Evolutionary conservation across 2,888 invertebrate species (phyloP), one percentile per base, ranked within the genome.

Genomic region (Polymixis flavicincta): DNA sequence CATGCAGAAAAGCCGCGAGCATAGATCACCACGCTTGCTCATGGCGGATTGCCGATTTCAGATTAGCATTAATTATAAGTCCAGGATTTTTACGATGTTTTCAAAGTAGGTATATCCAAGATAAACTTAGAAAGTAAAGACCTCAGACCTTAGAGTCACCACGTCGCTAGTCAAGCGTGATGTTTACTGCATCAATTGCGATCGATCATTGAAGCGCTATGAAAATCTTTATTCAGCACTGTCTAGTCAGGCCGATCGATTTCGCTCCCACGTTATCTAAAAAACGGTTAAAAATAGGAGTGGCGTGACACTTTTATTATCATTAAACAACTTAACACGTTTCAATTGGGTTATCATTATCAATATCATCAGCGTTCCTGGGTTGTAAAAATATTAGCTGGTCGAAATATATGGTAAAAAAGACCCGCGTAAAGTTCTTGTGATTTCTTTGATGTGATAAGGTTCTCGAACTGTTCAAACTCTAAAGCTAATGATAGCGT

Each of bases 251-350:
- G 52, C 32, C 69, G 52, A 70, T 79, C 83, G 55, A 66, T 66
- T 79, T 82, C 28, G 37, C 28, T 83, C 37, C 65, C n/a, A 61
- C 52, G 48, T 59, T 78, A 79, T 79, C 79, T 73, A 55, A 83
- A n/a, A 71, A 66, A 83, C 68, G 42, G 72, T 79, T 71, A 60
- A 80, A 67, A 79, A 73, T 68, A 79, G 80, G 84, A 67, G 81
- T 64, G 74, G 59, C 37, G 54, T 82, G 42, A 81, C n/a, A 61
- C 59, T 79, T 70, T 69, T 66, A 71, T 69, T 54, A 81, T 80
- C 68, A 84, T 73, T 63, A 70, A 67, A 72, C 66, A 61, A 65
- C 28, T 66, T 54, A 32, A 79, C 55, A 54, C 32, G 28, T 84
- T 71, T 42, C 66, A 59, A 73, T 55, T 71, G 50, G 84, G 81